Base-by-base conservation (phyloP, 2,888 invertebrate genomes). In the Apeira syringaria region DNA sequence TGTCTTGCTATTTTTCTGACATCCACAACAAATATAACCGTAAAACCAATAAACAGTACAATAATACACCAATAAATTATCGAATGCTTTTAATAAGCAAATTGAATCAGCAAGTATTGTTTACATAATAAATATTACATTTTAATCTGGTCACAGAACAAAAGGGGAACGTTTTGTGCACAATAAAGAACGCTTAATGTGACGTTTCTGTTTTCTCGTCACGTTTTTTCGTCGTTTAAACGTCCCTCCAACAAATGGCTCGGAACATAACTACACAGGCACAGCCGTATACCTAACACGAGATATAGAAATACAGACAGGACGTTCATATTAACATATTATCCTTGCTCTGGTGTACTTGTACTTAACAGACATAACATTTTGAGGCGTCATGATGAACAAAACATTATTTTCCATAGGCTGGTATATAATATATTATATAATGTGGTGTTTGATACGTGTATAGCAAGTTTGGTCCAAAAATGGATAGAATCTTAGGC, bases 161-260 rank as follows among this genome's bases (percentile, higher is more conserved):
- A 75, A 80, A 73, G 60, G 68, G 7, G 56, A 61, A 58, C 72
- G 68, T 64, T 45, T 62, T 64, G 67, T 68, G 68, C 60, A 74
- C 77, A 79, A 79, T 83, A 82, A 80, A 81, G 75, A 70, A 80
- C 74, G 57, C 50, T 49, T 48, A 82, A 80, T 81, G 78, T 80
- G 71, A 67, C 67, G 56, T 59, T 76, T 84, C 69, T 71, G 78
- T 80, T 82, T 84, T 83, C 83, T 79, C 68, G 83, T 85, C 84
- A 84, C 84, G 83, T 83, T 81, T 83, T 80, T 82, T 74, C 76
- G 77, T 60, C 74, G 71, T 81, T 83, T 82, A 81, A 81, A 76
- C 74, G 74, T 78, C 76, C 76, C 72, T 68, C 68, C 66, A 73
- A 79, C 80, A 80, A 82, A 82, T 80, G 79, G 75, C 64, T 65